phyloP scores from a whole-genome alignment of 1,140 invertebrate genomes.

The Tenebrio molitor region DNA sequence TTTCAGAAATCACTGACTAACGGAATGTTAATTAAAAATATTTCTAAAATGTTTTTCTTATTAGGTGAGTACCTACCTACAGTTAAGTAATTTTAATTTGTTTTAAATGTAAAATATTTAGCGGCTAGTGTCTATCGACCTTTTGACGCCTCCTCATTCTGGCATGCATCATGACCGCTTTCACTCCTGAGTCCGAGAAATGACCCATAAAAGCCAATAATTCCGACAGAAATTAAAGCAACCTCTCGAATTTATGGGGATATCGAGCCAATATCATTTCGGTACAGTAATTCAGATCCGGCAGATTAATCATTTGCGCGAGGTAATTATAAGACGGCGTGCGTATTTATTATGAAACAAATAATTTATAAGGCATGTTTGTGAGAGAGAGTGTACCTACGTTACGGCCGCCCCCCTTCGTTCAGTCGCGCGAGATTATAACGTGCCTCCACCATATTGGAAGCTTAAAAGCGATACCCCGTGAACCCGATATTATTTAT shows the following conservation, averaged over 20 bases:
- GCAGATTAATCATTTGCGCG: slow-evolving; percentile 56
- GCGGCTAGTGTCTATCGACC: slow-evolving; percentile 34
- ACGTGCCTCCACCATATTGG: slow-evolving; percentile 46
- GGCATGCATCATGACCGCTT: slow-evolving; percentile 43
- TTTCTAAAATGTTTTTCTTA: slow-evolving; percentile 37
- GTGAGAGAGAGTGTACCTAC: slow-evolving; percentile 52
- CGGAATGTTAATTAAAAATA: slow-evolving; percentile 47
- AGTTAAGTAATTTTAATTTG: slow-evolving; percentile 46
- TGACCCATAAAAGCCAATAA: slow-evolving; percentile 32
- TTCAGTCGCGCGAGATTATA: slow-evolving; percentile 34
- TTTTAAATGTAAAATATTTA: slow-evolving; percentile 48
- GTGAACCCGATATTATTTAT: slow-evolving; percentile 56
- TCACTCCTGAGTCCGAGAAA: slow-evolving; percentile 28
- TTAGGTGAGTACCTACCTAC: too few species aligned
- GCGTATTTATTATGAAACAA: slow-evolving; percentile 58
- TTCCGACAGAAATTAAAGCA: slow-evolving; percentile 19
- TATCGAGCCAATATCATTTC: slow-evolving; percentile 41
- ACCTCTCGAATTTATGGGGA: slow-evolving; percentile 10
- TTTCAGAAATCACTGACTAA: slow-evolving; percentile 15
- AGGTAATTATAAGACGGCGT: slow-evolving; percentile 54
- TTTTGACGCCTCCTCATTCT: slow-evolving; percentile 47
- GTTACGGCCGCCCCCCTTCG: slow-evolving; percentile 46
- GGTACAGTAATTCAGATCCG: slow-evolving; percentile 54
- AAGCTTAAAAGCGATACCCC: slow-evolving; percentile 52
- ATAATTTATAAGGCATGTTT: slow-evolving; percentile 57